These are phyloP conservation scores for Mus spretus DNA, from an alignment of 2,797 vertebrate species.

Conservation along the genomic window DNA sequence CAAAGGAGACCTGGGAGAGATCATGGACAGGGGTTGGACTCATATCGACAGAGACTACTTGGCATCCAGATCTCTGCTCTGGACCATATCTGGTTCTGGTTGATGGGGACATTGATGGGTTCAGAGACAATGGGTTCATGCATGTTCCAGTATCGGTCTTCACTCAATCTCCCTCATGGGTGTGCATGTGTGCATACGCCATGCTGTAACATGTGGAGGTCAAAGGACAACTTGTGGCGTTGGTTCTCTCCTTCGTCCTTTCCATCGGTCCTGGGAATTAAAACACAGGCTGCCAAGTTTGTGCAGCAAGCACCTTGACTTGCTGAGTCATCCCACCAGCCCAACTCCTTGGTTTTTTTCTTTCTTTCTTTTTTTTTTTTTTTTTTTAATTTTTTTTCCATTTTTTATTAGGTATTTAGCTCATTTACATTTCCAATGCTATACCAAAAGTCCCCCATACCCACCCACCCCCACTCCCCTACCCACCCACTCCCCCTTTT, in stretches of 20 bases:
- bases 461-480: too few relatives aligned
- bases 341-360: not conserved
- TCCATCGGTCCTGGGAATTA: not conserved
- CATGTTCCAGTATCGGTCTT: not conserved
- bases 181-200: not conserved
- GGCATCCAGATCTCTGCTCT: not conserved
- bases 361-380: too few relatives aligned
- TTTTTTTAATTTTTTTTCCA: too few relatives aligned
- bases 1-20: constrained; percentile 14
- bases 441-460: too few relatives aligned
- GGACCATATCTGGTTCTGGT: not conserved
- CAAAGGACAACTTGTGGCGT: not conserved
- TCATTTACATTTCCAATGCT: too few relatives aligned
- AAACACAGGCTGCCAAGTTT: not conserved
- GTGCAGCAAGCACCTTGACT: not conserved
- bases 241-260: not conserved
- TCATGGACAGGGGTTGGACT: not conserved
- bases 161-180: not conserved
- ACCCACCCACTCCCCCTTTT: too few relatives aligned
- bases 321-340: not conserved
- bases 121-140: not conserved
- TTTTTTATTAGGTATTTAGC: too few relatives aligned
- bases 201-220: not conserved
- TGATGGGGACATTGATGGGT: not conserved
- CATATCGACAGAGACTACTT: not conserved